These are phyloP conservation scores for Dione juno DNA, from an alignment of 2,888 invertebrate genomes.

Conservation along the genomic window DNA sequence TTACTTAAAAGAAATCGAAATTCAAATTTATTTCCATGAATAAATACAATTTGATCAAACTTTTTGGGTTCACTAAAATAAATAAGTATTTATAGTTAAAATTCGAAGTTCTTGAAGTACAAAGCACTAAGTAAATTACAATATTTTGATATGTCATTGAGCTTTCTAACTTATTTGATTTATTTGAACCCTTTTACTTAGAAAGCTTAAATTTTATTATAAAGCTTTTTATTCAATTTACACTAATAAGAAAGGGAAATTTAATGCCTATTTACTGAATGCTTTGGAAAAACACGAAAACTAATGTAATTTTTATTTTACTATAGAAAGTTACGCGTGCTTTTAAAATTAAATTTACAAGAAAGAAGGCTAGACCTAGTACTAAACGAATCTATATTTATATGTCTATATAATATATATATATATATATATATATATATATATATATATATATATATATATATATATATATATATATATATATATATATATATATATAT, in stretches of 20 bases:
- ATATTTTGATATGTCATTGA: constrained; percentile 5
- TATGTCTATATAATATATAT: too few species aligned
- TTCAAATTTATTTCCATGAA: background rate
- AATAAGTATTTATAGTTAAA: background rate
- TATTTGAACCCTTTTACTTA: background rate
- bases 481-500: too few species aligned
- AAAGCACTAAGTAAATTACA: background rate
- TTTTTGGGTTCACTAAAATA: too few species aligned
- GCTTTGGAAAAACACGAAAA: background rate
- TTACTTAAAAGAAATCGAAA: too few species aligned
- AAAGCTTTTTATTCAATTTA: background rate
- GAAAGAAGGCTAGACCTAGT: too few species aligned
- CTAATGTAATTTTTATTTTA: background rate
- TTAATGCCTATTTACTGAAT: background rate
- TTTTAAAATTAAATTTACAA: too few species aligned
- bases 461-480: too few species aligned
- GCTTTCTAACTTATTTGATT: constrained; percentile 3
- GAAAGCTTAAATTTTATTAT: background rate
- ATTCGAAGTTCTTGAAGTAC: background rate
- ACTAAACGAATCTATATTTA: too few species aligned
- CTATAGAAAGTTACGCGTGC: too few species aligned
- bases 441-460: too few species aligned
- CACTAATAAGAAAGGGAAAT: background rate
- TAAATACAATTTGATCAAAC: too few species aligned
- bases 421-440: too few species aligned